A percentile compares a stretch with the other conserved stretches of the same genome.
phyloP scores from a whole-genome alignment of 2,113 vertebrate species.

The Excalfactoria chinensis region DNA sequence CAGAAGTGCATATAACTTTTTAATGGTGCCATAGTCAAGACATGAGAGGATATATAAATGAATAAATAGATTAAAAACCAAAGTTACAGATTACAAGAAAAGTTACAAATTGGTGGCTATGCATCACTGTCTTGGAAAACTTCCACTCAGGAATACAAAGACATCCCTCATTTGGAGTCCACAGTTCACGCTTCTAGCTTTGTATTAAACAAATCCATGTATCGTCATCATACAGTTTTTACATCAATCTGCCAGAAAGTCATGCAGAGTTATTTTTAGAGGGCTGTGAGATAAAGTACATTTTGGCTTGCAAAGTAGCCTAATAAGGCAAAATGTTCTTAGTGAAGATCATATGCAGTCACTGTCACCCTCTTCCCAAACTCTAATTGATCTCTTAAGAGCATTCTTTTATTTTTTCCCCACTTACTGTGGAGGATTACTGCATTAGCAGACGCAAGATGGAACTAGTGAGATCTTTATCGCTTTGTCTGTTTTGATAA shows the following conservation, averaged over 20 bases:
- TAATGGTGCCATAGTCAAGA: not conserved
- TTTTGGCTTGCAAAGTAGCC: conserved; percentile 50
- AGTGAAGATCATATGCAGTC: conserved; percentile 46
- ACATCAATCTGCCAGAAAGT: conserved; percentile 62
- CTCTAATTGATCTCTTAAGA: not conserved
- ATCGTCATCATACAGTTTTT: conserved; percentile 41
- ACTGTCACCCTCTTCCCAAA: not conserved
- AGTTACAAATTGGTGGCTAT: conserved; percentile 46
- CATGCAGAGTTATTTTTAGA: conserved; percentile 58
- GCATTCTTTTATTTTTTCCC: conserved; percentile 13
- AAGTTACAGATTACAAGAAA: conserved; percentile 32
- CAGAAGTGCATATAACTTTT: not conserved
- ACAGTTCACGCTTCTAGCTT: conserved; percentile 43
- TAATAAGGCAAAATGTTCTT: conserved; percentile 62
- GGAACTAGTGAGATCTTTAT: not conserved
- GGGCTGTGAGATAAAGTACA: not conserved
- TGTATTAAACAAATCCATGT: conserved; percentile 55
- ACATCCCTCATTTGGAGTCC: conserved; percentile 26
- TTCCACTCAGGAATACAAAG: conserved; percentile 42
- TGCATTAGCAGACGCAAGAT: not conserved
- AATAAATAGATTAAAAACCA: not conserved
- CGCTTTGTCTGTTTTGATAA: not conserved
- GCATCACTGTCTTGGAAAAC: conserved; percentile 54
- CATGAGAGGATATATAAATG: not conserved
- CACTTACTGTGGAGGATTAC: not conserved